Base-by-base conservation (phyloP, 2,113 vertebrate species). In the Xenopus borealis region DNA sequence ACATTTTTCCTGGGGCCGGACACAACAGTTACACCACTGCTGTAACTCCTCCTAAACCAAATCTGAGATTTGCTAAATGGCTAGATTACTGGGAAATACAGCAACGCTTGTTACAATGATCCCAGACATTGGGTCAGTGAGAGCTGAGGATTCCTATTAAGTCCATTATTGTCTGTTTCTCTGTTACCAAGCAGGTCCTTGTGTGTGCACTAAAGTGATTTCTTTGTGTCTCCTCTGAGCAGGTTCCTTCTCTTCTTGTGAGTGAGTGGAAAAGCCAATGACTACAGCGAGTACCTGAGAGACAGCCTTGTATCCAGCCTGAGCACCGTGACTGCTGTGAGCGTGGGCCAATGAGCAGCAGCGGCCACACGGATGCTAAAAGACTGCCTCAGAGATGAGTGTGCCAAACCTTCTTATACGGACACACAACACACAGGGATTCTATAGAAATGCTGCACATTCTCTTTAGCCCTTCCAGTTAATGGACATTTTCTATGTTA, bases 391-490 rank as follows among this genome's bases (percentile, higher is more conserved):
- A 80, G 81, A 66, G 79, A 84, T 86, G 75, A 3, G 79, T 81
- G 81, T 75, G 88, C 84, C 86, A 86, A 86, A 89, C 83, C 65
- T 78, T 83, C 81, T 69, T 45, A 72, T 78, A 85, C 85, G 86
- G 83, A 89, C 85, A 63, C 73, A 40, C 33, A 27, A 27, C 23
- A 84, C 83, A 81, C 87, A 91, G 90, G 88, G 87, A 88, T 85
- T 85, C 79, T 84, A 82, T 40, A 40, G 33, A 86, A 88, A 90
- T 89, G 89, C 90, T 91, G 91, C 89, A 91, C 86, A 83, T 44
- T 27, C 33, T 58, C 46, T 62, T 40, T 88, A 80, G 58, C 81
- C 85, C 85, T 79, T 75, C 82, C 81, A 67, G 71, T 69, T 74
- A 85, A 84, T 72, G 58, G 79, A 80, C 79, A 1, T 88, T 89